These are phyloP conservation scores for Argyresthia goedartella DNA, from an alignment of 2,888 invertebrate species.

Conservation along the genomic window DNA sequence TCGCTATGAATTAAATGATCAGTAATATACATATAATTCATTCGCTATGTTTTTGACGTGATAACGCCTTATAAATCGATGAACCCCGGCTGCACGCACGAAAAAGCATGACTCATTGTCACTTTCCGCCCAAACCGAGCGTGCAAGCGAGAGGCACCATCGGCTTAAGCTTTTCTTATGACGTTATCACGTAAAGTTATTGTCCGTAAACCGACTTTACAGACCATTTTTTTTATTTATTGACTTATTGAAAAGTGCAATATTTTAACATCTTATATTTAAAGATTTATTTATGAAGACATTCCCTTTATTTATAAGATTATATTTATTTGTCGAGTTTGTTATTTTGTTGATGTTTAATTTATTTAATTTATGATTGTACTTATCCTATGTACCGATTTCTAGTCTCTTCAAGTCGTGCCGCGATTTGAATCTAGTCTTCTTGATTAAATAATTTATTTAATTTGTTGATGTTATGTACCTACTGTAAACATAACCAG, in stretches of 20 bases:
- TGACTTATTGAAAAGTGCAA: constrained; percentile 12
- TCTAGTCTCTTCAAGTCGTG: constrained; percentile 4
- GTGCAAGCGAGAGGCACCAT: too few relatives aligned
- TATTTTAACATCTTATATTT: constrained; percentile 9
- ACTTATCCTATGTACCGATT: constrained; percentile 8
- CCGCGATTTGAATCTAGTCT: constrained; percentile 10
- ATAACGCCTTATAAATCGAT: too few relatives aligned
- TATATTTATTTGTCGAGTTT: constrained; percentile 18
- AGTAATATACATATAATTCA: too few relatives aligned
- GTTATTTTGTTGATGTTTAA: constrained; percentile 17
- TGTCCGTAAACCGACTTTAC: too few relatives aligned
- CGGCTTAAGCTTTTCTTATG: too few relatives aligned
- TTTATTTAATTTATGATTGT: neutral
- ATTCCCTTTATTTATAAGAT: constrained; percentile 20
- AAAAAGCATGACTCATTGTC: too few relatives aligned
- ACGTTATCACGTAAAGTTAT: too few relatives aligned
- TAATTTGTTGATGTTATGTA: neutral
- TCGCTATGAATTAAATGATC: too few relatives aligned
- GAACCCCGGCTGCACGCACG: too few relatives aligned
- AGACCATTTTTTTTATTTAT: too few relatives aligned
- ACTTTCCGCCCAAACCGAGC: too few relatives aligned
- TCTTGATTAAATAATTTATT: neutral
- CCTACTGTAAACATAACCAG: neutral
- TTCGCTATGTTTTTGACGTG: too few relatives aligned
- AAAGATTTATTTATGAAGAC: constrained; percentile 9